Evolutionary conservation across 2,888 invertebrate species (phyloP), one percentile per base, ranked within the genome.

Genomic region (Opisthograptis luteolata): DNA sequence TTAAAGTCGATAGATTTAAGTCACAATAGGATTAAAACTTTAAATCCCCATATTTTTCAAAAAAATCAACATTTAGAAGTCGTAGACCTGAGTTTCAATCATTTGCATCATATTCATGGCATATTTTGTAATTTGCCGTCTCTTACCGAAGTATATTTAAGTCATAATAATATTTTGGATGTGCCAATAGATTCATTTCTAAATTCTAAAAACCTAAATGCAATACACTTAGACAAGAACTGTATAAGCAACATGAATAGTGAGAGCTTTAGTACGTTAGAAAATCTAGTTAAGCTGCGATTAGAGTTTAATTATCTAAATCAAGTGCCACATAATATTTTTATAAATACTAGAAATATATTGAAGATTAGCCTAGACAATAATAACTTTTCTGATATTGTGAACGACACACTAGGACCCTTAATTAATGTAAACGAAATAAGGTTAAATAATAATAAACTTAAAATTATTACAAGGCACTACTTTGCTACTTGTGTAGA

Each of bases 121-220:
- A 93, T 97, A 14, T 96, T 98, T 79, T 94, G 95, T 54, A 93
- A 95, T 75, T 87, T 97, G 59, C 95, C 96, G 0, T 95, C 95
- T 61, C 87, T 98, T 17, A 92, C 93, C 41, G 97, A 97, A 82
- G 87, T 97, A 42, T 95, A 95, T 70, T 90, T 97, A 48, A 95
- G 95, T 46, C 96, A 97, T 84, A 98, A 98, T 83, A 97, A 97
- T 80, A 96, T 98, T 66, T 90, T 97, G 58, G 96, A 97, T 81
- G 93, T 98, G 75, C 95, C 96, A 39, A 93, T 94, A 31, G 95
- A 96, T 72, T 95, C 96, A 10, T 97, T 96, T 79, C 93, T 94
- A 41, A 95, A 96, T 68, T 96, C 96, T 28, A 92, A 93, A 10
- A 94, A 94, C 68, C 92, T 98, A 54, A 93, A 94, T 43, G 94